These are phyloP conservation scores for Oncorhynchus masou DNA, from an alignment of 2,113 vertebrate genomes.

Conservation along the genomic window DNA sequence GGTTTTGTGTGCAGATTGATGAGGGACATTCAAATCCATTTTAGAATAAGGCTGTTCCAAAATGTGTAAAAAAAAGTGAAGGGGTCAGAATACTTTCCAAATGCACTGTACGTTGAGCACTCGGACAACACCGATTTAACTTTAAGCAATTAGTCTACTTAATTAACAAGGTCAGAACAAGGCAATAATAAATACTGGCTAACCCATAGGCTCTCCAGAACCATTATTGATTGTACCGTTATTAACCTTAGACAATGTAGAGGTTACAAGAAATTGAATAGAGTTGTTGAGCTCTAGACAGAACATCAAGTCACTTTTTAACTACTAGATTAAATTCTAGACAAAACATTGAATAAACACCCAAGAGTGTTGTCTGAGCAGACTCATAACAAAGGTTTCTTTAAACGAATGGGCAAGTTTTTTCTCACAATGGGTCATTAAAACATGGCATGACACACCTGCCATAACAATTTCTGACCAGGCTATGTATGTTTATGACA, in stretches of 20 bases:
- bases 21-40: too few species aligned
- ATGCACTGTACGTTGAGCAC: not conserved
- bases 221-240: not conserved
- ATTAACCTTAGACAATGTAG: not conserved
- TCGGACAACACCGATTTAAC: not conserved
- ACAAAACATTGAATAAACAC: not conserved
- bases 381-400: not conserved
- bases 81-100: too few species aligned
- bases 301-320: not conserved
- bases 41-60: too few species aligned
- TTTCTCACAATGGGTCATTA: not conserved
- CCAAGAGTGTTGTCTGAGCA: not conserved
- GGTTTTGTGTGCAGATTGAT: too few species aligned
- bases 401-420: not conserved
- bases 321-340: not conserved
- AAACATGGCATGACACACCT: not conserved
- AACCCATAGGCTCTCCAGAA: not conserved
- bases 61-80: too few species aligned
- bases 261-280: not conserved
- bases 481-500: too few species aligned
- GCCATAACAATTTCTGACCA: too few species aligned
- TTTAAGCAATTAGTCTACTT: not conserved
- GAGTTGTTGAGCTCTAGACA: not conserved
- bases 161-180: not conserved
- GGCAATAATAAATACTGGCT: not conserved